Evolutionary conservation across 2,888 invertebrate species (phyloP).

Genomic region (Noctua fimbriata): DNA sequence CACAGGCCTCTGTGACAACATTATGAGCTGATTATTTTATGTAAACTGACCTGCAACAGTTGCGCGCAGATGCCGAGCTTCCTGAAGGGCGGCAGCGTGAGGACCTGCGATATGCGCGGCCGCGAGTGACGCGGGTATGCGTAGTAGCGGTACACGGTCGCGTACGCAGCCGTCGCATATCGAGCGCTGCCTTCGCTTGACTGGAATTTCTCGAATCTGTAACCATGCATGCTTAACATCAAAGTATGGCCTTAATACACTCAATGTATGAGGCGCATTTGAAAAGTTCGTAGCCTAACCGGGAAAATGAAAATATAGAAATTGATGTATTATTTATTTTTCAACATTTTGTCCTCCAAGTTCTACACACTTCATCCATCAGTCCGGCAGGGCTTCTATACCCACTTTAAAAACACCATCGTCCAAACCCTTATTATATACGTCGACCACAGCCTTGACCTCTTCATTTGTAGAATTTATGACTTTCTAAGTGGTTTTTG

Average conservation of each 20-base stretch:
- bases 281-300: too few relatives aligned
- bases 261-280: too few relatives aligned
- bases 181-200: conserved; percentile 90
- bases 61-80: conserved; percentile 95
- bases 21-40: not conserved
- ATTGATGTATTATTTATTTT: not conserved
- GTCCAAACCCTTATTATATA: too few relatives aligned
- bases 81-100: conserved; percentile 98
- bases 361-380: not conserved
- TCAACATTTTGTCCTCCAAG: not conserved
- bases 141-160: conserved; percentile 98
- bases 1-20: not conserved
- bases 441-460: too few relatives aligned
- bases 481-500: not conserved
- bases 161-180: conserved; percentile 96
- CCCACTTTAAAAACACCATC: too few relatives aligned
- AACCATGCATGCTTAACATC: conserved; percentile 51
- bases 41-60: conserved; percentile 89
- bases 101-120: conserved; percentile 97
- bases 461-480: too few relatives aligned
- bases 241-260: not conserved
- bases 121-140: conserved; percentile 96
- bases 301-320: not conserved
- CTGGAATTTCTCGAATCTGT: conserved; percentile 93
- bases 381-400: too few relatives aligned